A percentile compares a stretch with the other conserved stretches of the same genome.
Conservation (phyloP, 2,797 vertebrate species). For the Hippoglossus hippoglossus region DNA sequence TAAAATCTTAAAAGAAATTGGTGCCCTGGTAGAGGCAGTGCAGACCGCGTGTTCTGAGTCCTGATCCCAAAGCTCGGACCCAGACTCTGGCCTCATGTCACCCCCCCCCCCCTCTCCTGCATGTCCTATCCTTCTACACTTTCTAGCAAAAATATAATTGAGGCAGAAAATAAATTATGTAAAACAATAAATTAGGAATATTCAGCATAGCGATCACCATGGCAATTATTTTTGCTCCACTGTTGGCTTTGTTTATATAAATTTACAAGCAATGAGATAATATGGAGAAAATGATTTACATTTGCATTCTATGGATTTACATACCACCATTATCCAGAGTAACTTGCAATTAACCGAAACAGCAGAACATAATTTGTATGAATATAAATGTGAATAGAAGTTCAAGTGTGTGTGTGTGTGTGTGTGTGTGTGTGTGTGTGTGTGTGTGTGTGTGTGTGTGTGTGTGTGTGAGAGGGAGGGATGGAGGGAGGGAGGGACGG, state of each 20-base stretch:
- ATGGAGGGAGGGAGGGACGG: background rate
- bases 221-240: background rate
- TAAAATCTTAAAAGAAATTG: background rate
- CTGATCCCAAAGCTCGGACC: no score
- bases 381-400: conserved; percentile 1
- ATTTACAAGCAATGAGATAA: background rate
- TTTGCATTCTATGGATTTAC: conserved; percentile 3
- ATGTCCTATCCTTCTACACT: background rate
- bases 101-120: no score
- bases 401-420: background rate
- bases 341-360: conserved; percentile 1
- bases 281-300: background rate
- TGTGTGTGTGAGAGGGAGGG: background rate
- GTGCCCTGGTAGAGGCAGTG: no score
- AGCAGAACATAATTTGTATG: background rate
- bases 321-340: background rate
- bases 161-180: background rate
- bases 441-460: background rate
- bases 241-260: conserved; percentile 6
- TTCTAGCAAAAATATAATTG: background rate
- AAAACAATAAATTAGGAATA: background rate
- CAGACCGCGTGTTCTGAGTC: no score
- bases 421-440: background rate
- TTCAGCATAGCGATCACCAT: background rate
- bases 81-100: background rate